A percentile compares a stretch with the other conserved stretches of the same genome.
phyloP scores from a whole-genome alignment of 2,113 vertebrate species.

The Raja brachyura region DNA sequence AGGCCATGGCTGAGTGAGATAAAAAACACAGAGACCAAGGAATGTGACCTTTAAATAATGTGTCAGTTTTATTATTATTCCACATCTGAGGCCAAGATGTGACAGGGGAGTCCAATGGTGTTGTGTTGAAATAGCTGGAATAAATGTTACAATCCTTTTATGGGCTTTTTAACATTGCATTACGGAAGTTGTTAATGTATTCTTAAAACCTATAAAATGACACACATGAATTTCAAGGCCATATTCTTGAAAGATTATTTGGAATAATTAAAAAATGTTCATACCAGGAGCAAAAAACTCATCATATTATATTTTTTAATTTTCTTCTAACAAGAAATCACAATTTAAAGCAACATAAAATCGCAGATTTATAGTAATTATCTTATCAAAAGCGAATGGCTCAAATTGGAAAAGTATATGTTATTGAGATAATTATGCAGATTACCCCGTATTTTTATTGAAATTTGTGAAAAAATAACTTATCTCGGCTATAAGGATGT shows the following conservation, averaged over 20 bases:
- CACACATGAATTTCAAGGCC: no score
- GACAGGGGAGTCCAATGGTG: no score
- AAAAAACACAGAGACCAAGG: no score
- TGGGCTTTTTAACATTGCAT: no score
- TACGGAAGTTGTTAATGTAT: no score
- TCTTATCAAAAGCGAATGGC: not conserved
- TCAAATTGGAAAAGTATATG: not conserved
- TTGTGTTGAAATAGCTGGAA: no score
- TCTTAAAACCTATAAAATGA: no score
- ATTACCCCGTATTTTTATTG: not conserved
- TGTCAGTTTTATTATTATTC: no score
- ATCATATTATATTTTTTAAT: not conserved
- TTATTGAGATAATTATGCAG: not conserved
- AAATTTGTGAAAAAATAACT: not conserved
- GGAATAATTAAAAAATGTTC: not conserved
- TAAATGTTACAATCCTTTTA: no score
- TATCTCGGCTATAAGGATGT: not conserved
- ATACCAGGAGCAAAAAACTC: not conserved
- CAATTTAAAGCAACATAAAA: not conserved
- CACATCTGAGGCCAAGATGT: no score
- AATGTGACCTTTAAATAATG: no score
- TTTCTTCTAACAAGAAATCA: not conserved
- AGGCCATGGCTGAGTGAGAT: no score
- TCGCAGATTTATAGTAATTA: not conserved
- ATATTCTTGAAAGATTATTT: not conserved